phyloP scores from a whole-genome alignment of 2,797 vertebrate genomes.

The Silurus aristotelis region DNA sequence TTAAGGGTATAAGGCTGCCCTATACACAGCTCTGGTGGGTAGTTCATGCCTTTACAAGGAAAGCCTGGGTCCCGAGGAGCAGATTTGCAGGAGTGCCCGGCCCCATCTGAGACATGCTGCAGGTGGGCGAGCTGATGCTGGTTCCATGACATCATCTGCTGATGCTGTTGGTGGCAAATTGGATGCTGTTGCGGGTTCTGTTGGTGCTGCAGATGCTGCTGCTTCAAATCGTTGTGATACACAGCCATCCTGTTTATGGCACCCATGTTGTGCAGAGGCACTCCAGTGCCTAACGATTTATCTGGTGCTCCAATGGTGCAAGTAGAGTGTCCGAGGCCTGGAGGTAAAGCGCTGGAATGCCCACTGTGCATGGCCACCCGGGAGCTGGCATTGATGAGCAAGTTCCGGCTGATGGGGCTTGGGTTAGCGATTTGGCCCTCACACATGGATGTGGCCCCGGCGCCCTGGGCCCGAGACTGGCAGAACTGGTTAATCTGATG shows the following conservation, averaged over 20 bases:
- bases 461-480: slow-evolving; percentile 89
- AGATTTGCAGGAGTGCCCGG: slow-evolving; percentile 82
- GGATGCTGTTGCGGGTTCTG: slow-evolving; percentile 68
- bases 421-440: slow-evolving; percentile 99
- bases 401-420: slow-evolving; percentile 96
- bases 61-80: slow-evolving; percentile 83
- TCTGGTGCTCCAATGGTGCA: slow-evolving; percentile 82
- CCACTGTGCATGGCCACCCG: slow-evolving; percentile 89
- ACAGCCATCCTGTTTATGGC: slow-evolving; percentile 86
- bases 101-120: slow-evolving; percentile 87
- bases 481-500: slow-evolving; percentile 99
- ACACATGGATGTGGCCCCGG: slow-evolving; percentile 92
- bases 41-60: slow-evolving; percentile 85
- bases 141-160: slow-evolving; percentile 91
- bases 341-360: slow-evolving; percentile 71
- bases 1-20: slow-evolving; percentile 93
- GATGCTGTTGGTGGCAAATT: slow-evolving; percentile 68
- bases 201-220: slow-evolving; percentile 82
- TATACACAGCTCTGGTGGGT: slow-evolving; percentile 91
- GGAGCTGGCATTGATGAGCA: slow-evolving; percentile 98
- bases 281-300: slow-evolving; percentile 71
- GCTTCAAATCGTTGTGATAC: slow-evolving; percentile 87
- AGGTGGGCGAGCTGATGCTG: slow-evolving; percentile 92
- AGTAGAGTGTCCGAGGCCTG: slow-evolving; percentile 77
- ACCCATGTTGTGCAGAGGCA: slow-evolving; percentile 78